These are phyloP conservation scores for Melinopterus prodromus DNA, from an alignment of 2,888 invertebrate genomes.

Conservation along the genomic window DNA sequence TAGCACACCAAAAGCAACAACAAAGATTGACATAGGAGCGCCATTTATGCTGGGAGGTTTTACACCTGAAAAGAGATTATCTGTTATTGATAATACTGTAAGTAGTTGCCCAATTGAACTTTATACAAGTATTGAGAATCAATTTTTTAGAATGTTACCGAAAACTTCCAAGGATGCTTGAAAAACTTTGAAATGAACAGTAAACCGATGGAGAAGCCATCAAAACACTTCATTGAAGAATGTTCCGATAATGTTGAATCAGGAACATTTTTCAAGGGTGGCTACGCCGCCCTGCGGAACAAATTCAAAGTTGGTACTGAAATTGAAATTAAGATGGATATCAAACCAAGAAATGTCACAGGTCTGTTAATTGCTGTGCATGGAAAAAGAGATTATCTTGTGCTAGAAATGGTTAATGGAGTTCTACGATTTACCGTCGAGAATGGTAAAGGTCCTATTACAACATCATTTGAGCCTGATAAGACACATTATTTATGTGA, in stretches of 20 bases:
- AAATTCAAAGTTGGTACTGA: slow-evolving; percentile 79
- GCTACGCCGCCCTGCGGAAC: slow-evolving; percentile 75
- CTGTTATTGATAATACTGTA: slow-evolving; percentile 57
- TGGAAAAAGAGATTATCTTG: slow-evolving; percentile 81
- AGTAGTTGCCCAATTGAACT: slow-evolving; percentile 29
- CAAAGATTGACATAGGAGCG: slow-evolving; percentile 67
- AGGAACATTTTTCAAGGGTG: slow-evolving; percentile 87
- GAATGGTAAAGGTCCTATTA: slow-evolving; percentile 82
- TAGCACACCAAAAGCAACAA: slow-evolving; percentile 20
- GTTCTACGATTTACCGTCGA: slow-evolving; percentile 84
- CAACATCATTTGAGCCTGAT: slow-evolving; percentile 74
- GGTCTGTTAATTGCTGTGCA: slow-evolving; percentile 90
- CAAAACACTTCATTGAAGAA: slow-evolving; percentile 71
- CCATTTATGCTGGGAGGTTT: slow-evolving; percentile 88
- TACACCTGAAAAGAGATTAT: slow-evolving; percentile 60
- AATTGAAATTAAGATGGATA: slow-evolving; percentile 82
- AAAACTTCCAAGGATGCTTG: slow-evolving; percentile 87
- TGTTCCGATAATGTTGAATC: slow-evolving; percentile 82
- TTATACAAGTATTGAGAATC: slow-evolving; percentile 13
- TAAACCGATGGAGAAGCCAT: slow-evolving; percentile 69
- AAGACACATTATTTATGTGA: slow-evolving; percentile 83
- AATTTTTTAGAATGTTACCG: slow-evolving; percentile 49
- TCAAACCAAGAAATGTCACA: slow-evolving; percentile 83
- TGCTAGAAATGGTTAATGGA: slow-evolving; percentile 89
- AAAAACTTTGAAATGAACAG: slow-evolving; percentile 78